phyloP scores from a whole-genome alignment of 2,797 vertebrate species.

The Hylomyscus alleni region DNA sequence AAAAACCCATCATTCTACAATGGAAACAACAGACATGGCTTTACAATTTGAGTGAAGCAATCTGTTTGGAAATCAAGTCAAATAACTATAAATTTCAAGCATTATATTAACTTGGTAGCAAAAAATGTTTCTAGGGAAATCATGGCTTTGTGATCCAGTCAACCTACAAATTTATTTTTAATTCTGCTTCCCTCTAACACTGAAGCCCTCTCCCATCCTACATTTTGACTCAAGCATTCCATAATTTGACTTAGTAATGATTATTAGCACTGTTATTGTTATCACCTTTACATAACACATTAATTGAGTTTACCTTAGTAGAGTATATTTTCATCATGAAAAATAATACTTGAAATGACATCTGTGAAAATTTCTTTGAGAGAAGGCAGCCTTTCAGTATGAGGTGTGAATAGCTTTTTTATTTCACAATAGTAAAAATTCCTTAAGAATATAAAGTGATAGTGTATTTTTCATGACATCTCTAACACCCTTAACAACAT shows the following conservation, averaged over 20 bases:
- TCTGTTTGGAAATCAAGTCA: not conserved
- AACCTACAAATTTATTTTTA: not conserved
- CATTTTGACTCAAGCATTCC: not conserved
- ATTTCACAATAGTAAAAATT: constrained; percentile 76
- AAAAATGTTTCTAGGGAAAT: not conserved
- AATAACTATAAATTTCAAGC: not conserved
- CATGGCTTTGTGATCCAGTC: not conserved
- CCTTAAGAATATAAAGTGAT: constrained; percentile 79
- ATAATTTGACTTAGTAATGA: not conserved
- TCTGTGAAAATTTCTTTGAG: constrained; percentile 81
- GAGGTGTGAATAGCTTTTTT: constrained; percentile 65
- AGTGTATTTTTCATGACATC: constrained; percentile 81
- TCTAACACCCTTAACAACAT: constrained; percentile 79
- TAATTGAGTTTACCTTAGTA: not conserved
- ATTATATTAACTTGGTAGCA: not conserved
- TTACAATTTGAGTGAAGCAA: not conserved
- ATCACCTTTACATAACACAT: not conserved
- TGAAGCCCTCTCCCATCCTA: not conserved
- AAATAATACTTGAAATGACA: constrained; percentile 82
- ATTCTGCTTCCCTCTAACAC: not conserved
- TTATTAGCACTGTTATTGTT: constrained; percentile 3
- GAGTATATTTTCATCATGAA: constrained; percentile 43
- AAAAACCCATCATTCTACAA: not conserved
- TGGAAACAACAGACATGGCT: not conserved
- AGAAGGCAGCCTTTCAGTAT: constrained; percentile 57